Evolutionary conservation across 53 echinoderm and acorn worm genomes (phyloP).

Genomic region (Antedon mediterranea): DNA sequence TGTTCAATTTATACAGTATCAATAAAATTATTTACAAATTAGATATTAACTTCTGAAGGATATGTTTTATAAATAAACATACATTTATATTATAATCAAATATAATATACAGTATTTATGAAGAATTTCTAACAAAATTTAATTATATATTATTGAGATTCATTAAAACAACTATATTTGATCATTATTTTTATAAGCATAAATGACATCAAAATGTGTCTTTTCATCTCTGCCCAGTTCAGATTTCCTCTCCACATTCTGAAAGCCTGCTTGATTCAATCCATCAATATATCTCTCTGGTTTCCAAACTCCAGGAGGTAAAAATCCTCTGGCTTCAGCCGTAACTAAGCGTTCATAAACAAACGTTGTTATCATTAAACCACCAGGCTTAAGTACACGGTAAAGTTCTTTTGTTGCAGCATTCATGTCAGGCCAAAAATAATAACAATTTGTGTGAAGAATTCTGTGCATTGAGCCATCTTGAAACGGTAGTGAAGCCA

Average conservation of each 20-base stretch:
- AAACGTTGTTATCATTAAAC: conserved; percentile 56
- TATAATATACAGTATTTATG: too few species aligned
- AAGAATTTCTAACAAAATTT: too few species aligned
- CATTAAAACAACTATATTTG: too few species aligned
- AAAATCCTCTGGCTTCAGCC: conserved; percentile 12
- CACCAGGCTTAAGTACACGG: conserved; percentile 53
- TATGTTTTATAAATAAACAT: too few species aligned
- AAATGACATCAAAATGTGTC: neutral
- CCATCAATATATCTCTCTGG: conserved; percentile 55
- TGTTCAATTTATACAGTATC: too few species aligned
- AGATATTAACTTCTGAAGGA: too few species aligned
- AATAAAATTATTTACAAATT: too few species aligned
- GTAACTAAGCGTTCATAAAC: conserved; percentile 2
- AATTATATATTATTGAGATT: too few species aligned
- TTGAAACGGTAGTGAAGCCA: conserved; percentile 39
- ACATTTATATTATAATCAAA: too few species aligned
- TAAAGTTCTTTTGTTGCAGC: conserved; percentile 29
- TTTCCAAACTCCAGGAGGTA: conserved; percentile 21
- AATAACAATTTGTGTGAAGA: conserved; percentile 84
- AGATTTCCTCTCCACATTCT: conserved; percentile 35
- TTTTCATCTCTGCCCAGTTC: neutral
- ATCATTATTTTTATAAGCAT: neutral
- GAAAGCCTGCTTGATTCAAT: conserved; percentile 31
- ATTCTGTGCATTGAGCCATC: conserved; percentile 56
- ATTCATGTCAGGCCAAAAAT: conserved; percentile 75